Conservation (phyloP, 2,888 invertebrate species). For the Syrista parreyssii region DNA sequence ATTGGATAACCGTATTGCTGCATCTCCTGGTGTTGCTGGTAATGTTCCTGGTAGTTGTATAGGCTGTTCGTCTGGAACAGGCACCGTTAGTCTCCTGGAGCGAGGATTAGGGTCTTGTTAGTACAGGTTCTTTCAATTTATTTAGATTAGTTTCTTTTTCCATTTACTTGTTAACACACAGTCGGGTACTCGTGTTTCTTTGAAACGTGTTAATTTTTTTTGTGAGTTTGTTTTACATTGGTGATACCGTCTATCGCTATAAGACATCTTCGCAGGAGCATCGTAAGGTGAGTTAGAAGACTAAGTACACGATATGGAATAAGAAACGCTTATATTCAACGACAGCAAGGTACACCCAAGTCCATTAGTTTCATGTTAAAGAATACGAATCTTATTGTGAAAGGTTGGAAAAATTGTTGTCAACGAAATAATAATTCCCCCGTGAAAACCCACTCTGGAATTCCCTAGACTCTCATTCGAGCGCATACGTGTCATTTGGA, state of each 20-base stretch:
- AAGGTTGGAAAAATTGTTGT: too few relatives aligned
- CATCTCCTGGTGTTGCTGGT: conserved; percentile 62
- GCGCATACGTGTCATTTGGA: too few relatives aligned
- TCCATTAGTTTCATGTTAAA: background rate
- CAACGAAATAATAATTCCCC: too few relatives aligned
- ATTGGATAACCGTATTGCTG: conserved; percentile 66
- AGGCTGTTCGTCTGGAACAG: conserved; percentile 64
- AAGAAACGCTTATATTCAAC: background rate
- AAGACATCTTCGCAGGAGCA: background rate
- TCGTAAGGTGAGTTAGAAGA: background rate
- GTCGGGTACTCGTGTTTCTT: background rate
- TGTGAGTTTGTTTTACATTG: background rate
- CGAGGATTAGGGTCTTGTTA: background rate
- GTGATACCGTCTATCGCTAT: background rate
- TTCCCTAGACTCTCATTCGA: too few relatives aligned
- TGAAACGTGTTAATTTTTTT: background rate
- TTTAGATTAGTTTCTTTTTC: background rate
- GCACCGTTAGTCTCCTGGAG: conserved; percentile 49
- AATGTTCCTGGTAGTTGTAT: conserved; percentile 65
- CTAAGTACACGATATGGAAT: background rate
- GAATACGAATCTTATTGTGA: too few relatives aligned
- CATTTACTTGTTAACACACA: background rate
- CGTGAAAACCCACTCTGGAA: too few relatives aligned
- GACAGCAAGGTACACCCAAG: background rate
- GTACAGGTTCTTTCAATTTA: background rate